phyloP scores from a whole-genome alignment of 2,888 invertebrate genomes.

The Piscicola geometra region DNA sequence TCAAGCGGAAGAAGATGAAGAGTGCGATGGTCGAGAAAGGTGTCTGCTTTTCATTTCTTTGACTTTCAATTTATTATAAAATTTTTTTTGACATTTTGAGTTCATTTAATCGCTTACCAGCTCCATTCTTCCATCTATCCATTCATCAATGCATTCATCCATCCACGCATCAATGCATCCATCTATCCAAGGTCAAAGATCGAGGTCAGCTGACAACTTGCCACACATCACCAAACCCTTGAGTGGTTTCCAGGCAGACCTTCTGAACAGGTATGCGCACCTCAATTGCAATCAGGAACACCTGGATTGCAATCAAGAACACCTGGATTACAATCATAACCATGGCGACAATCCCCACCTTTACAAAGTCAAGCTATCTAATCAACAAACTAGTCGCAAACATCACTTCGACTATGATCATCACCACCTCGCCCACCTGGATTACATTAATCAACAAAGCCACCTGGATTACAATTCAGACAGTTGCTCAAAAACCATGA shows the following conservation, averaged over 20 bases:
- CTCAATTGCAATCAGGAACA: not conserved
- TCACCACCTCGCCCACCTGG: not conserved
- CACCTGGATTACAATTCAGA: slow-evolving; percentile 38
- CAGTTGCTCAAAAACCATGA: slow-evolving; percentile 19
- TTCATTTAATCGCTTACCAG: too few species aligned
- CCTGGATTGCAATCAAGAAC: not conserved
- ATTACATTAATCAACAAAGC: too few species aligned
- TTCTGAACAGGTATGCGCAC: slow-evolving; percentile 38
- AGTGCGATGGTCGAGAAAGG: slow-evolving; percentile 20
- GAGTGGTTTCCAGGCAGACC: slow-evolving; percentile 33
- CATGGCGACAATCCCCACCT: too few species aligned
- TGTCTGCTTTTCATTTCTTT: not conserved
- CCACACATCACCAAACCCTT: slow-evolving; percentile 37
- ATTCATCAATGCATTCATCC: too few species aligned
- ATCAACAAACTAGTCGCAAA: too few species aligned
- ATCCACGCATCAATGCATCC: too few species aligned
- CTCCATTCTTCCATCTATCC: too few species aligned
- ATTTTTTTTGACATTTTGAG: too few species aligned
- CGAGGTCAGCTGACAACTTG: slow-evolving; percentile 40
- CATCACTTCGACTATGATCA: not conserved
- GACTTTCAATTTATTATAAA: not conserved
- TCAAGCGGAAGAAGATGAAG: slow-evolving; percentile 38
- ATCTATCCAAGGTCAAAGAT: too few species aligned
- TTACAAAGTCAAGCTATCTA: too few species aligned
- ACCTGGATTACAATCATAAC: too few species aligned